Conservation (phyloP, 2,797 vertebrate species). For the Peromyscus eremicus region DNA sequence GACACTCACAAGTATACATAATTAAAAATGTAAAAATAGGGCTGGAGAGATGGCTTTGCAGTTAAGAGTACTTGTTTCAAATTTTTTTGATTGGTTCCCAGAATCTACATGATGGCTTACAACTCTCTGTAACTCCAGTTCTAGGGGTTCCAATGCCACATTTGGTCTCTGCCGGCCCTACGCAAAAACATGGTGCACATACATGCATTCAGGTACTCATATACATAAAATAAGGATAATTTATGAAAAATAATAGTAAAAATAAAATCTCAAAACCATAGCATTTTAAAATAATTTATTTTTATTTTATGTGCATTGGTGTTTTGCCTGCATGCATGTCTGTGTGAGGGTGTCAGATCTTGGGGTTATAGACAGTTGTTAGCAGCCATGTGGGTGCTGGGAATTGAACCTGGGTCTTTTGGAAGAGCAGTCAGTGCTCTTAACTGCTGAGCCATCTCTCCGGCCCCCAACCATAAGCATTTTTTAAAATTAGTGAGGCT, state of each 20-base stretch:
- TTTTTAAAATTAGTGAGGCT: slow-evolving; percentile 20
- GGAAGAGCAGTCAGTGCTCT: neutral
- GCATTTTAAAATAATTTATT: neutral
- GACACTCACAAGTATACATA: neutral
- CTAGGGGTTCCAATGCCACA: neutral
- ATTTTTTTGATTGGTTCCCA: neutral
- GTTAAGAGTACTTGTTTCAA: neutral
- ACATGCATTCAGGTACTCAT: neutral
- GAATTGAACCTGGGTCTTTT: neutral
- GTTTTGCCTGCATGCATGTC: neutral
- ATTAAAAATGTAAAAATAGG: neutral
- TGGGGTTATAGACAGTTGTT: neutral
- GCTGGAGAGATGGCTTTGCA: neutral
- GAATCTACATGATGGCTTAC: neutral
- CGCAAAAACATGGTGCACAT: neutral
- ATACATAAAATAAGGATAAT: neutral
- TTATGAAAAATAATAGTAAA: neutral
- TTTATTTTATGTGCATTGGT: neutral
- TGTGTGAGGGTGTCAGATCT: neutral
- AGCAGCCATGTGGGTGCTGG: neutral
- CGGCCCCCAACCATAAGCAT: neutral
- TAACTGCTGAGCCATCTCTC: neutral
- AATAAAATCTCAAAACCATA: neutral
- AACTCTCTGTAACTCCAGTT: neutral
- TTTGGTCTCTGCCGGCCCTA: neutral